A percentile compares a stretch with the other conserved stretches of the same genome.
These are phyloP conservation scores for Salvelinus namaycush DNA, from an alignment of 2,113 vertebrate genomes.

Conservation along the genomic window DNA sequence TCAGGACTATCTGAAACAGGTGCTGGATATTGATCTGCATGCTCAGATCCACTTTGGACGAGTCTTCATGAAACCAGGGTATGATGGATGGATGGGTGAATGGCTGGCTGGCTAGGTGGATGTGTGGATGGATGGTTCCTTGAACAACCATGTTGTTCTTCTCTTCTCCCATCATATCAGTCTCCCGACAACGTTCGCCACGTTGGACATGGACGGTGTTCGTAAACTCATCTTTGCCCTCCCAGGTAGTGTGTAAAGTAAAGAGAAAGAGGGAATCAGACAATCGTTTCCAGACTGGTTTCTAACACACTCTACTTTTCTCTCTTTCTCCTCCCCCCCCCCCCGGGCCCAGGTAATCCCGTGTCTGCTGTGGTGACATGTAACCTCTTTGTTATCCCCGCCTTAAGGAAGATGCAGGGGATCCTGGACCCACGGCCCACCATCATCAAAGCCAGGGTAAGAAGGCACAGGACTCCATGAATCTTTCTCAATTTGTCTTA, in stretches of 20 bases:
- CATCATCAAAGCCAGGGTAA: constrained; percentile 98
- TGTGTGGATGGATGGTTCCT: not conserved
- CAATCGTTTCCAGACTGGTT: constrained; percentile 46
- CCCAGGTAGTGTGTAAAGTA: constrained; percentile 91
- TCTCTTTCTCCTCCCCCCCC: not conserved
- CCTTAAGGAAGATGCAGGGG: constrained; percentile 99
- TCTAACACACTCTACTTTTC: constrained; percentile 54
- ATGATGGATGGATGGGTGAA: not conserved
- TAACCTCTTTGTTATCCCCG: constrained; percentile 99
- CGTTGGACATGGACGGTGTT: constrained; percentile 95
- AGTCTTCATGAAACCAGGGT: constrained; percentile 99
- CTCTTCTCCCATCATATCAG: constrained; percentile 64
- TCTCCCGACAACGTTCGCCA: constrained; percentile 98
- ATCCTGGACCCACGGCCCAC: constrained; percentile 98
- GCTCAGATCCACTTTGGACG: constrained; percentile 99
- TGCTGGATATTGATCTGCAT: constrained; percentile 98
- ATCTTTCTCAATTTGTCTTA: too few species aligned
- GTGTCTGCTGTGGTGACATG: constrained; percentile 98
- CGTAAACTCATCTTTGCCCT: constrained; percentile 99
- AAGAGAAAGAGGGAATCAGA: constrained; percentile 69
- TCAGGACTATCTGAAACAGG: constrained; percentile 99
- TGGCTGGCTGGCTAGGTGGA: constrained; percentile 15
- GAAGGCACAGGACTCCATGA: too few species aligned
- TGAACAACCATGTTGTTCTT: constrained; percentile 17
- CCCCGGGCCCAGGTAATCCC: constrained; percentile 77